Evolutionary conservation across 2,113 vertebrate species (phyloP).

Genomic region (Urocolius indicus): DNA sequence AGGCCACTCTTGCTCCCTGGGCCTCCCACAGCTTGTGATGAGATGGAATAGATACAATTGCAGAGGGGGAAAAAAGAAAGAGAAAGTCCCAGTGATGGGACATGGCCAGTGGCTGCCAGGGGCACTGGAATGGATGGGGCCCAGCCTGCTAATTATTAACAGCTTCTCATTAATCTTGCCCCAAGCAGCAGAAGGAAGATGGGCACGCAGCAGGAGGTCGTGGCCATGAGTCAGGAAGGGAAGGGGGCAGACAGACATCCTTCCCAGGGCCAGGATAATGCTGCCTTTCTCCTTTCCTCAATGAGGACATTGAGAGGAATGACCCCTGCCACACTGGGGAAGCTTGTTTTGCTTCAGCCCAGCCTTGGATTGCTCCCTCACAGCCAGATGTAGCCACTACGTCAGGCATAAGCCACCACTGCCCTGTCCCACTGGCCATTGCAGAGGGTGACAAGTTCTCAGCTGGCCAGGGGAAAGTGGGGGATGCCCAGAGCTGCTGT

Average conservation of each 20-base stretch:
- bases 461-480: neutral
- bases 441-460: neutral
- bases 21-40: neutral
- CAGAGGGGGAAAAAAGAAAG: fast-evolving
- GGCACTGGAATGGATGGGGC: neutral
- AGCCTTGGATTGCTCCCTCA: neutral
- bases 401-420: neutral
- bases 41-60: neutral
- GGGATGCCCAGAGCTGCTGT: neutral
- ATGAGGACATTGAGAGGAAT: neutral
- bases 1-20: neutral
- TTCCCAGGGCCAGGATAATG: neutral
- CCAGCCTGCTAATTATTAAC: neutral
- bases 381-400: neutral
- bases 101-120: fast-evolving
- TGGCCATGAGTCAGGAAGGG: fast-evolving
- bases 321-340: fast-evolving
- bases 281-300: constrained; percentile 11
- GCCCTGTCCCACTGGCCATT: neutral
- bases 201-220: neutral
- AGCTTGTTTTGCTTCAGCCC: neutral
- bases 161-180: neutral
- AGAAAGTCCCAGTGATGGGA: neutral
- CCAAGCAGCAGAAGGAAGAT: neutral
- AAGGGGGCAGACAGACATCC: neutral